Base-by-base conservation (phyloP, 2,888 invertebrate species). In the Megalurothrips usitatus region DNA sequence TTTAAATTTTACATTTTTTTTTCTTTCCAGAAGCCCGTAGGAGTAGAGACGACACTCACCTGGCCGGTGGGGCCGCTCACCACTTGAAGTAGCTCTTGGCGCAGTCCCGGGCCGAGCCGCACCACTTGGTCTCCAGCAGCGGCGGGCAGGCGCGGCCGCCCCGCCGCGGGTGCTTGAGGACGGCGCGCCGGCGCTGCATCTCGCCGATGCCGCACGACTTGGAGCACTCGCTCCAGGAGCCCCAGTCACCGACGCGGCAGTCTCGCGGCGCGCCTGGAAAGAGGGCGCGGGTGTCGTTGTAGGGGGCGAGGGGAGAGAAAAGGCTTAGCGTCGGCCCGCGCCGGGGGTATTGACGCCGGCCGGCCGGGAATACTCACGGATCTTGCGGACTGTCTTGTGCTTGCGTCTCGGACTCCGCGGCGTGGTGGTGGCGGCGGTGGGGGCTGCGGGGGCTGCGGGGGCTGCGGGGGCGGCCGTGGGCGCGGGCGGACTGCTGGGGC, bases 191-290 rank as follows among this genome's bases (percentile, higher is more conserved):
- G 84, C 97, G 92, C 87, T 93, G 90, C 87, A 94, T 94, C 85
- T 95, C 94, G 43, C 97, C 97, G 83, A 96, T 96, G 83, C 96
- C 96, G 86, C 97, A 96, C 81, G 94, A 93, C 86, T 94, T 93
- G 88, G 93, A 94, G 89, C 97, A 97, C 12, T 92, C 89, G 85
- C 94, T 93, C 96, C 96, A 96, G 81, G 92, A 92, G 47, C 94
- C 93, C 96, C 96, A 96, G 84, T 93, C 92, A 83, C 93, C 91
- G 80, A 96, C 94, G 84, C 94, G 92, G 88, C 96, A 96, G 88
- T 96, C 94, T 84, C 94, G 90, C 81, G 94, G 91, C 86, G 91
- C 88, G 85, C 90, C 90, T 89, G 87, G 81, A 86, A 85, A 82
- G 82, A 80, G 81, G 58, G 81, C 34, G 48, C 11, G 48, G 63